Conservation (phyloP, 2,113 vertebrate species). For the Sinocyclocheilus anophthalmus region DNA sequence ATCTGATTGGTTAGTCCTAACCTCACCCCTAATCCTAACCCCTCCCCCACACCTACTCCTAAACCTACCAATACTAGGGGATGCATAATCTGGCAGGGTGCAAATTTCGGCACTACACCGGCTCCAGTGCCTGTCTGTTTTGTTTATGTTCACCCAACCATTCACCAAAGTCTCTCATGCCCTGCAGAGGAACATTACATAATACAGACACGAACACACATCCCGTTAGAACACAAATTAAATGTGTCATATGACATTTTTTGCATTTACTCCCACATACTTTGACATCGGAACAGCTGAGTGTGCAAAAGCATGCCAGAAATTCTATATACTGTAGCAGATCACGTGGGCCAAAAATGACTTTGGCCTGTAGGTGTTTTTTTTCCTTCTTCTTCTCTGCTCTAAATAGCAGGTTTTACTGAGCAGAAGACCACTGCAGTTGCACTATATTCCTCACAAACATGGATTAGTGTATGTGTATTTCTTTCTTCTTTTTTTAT, state of each 20-base stretch:
- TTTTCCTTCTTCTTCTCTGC: neutral
- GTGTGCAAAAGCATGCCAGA: neutral
- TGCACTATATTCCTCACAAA: neutral
- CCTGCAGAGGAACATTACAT: neutral
- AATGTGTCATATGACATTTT: neutral
- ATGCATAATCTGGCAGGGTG: too few species aligned
- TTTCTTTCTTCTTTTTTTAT: neutral
- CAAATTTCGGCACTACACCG: neutral
- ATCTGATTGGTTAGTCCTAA: too few species aligned
- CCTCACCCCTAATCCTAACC: too few species aligned
- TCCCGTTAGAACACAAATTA: neutral
- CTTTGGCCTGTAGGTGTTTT: neutral
- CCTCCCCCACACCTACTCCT: too few species aligned
- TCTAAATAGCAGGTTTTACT: neutral
- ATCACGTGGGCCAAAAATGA: neutral
- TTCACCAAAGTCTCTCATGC: neutral
- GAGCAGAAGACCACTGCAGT: neutral
- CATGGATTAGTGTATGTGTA: neutral
- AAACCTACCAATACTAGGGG: too few species aligned
- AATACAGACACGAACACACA: neutral
- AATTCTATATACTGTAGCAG: neutral
- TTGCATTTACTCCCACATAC: neutral
- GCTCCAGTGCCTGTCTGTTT: neutral
- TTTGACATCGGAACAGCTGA: neutral
- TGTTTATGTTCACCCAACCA: conserved; percentile 11